These are phyloP conservation scores for Pleuronectes platessa DNA, from an alignment of 2,113 vertebrate species.

Conservation along the genomic window DNA sequence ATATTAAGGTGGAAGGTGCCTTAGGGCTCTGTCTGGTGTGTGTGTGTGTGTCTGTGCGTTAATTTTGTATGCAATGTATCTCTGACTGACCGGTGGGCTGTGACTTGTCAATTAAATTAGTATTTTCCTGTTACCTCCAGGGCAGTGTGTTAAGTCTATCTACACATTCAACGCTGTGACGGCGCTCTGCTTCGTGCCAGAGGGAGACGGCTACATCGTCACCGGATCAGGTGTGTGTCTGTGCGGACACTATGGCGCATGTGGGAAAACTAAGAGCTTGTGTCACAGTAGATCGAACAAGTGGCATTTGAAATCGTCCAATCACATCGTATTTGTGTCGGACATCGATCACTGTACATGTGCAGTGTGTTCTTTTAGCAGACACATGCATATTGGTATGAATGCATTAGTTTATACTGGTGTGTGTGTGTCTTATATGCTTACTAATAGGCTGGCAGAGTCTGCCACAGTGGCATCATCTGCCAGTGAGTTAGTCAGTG, in stretches of 20 bases:
- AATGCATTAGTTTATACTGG: background rate
- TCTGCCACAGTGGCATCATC: conserved; percentile 30
- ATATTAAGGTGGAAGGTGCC: conserved; percentile 20
- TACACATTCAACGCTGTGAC: conserved; percentile 84
- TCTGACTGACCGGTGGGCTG: conserved; percentile 34
- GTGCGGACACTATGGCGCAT: background rate
- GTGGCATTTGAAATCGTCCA: background rate
- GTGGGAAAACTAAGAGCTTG: background rate
- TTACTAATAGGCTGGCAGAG: conserved; percentile 16
- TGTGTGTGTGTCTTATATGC: background rate
- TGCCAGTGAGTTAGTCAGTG: conserved; percentile 38
- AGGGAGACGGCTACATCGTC: conserved; percentile 80
- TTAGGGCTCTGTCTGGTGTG: conserved; percentile 15
- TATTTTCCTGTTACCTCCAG: conserved; percentile 66
- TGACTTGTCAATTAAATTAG: conserved; percentile 51
- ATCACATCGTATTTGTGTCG: background rate
- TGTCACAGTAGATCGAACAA: conserved; percentile 18
- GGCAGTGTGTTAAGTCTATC: conserved; percentile 84
- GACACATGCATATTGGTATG: background rate
- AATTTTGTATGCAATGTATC: conserved; percentile 3
- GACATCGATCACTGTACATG: background rate
- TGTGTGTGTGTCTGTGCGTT: background rate
- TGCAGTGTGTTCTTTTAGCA: background rate
- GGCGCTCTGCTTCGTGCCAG: conserved; percentile 81
- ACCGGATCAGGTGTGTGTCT: conserved; percentile 81